Conservation (phyloP, 2,888 invertebrate species). For the Leptinotarsa rubiginosa region DNA sequence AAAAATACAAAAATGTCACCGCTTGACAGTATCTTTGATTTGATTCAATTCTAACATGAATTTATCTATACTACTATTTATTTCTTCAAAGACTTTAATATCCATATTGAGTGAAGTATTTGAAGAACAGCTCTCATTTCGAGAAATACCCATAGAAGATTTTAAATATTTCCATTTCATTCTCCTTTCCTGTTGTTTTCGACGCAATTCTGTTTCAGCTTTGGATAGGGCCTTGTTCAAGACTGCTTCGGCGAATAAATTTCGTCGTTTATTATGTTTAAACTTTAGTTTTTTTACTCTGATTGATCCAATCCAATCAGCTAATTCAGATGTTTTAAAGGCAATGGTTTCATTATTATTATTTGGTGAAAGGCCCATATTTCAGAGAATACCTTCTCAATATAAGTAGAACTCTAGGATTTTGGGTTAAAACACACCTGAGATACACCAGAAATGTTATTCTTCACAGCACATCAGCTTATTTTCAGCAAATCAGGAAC, state of each 20-base stretch:
- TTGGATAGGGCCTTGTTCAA: slow-evolving; percentile 71
- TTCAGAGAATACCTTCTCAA: slow-evolving; percentile 51
- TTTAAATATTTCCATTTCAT: slow-evolving; percentile 69
- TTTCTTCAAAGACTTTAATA: slow-evolving; percentile 67
- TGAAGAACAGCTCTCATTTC: slow-evolving; percentile 37
- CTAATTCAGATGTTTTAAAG: slow-evolving; percentile 69
- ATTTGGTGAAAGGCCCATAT: slow-evolving; percentile 51
- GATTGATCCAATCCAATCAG: slow-evolving; percentile 75
- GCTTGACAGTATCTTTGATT: slow-evolving; percentile 68
- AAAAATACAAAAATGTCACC: slow-evolving; percentile 53
- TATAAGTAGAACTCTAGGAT: slow-evolving; percentile 40
- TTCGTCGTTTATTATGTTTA: slow-evolving; percentile 71
- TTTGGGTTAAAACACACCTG: slow-evolving; percentile 56
- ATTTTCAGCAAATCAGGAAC: slow-evolving; percentile 5
- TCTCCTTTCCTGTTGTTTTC: slow-evolving; percentile 74
- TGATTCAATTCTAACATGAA: slow-evolving; percentile 75
- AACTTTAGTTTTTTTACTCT: slow-evolving; percentile 72
- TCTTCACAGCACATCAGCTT: slow-evolving; percentile 20
- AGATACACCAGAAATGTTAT: slow-evolving; percentile 25
- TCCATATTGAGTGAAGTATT: slow-evolving; percentile 49
- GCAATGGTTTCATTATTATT: slow-evolving; percentile 30
- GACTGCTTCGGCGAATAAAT: slow-evolving; percentile 75
- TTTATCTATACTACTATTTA: slow-evolving; percentile 72
- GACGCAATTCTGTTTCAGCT: slow-evolving; percentile 72
- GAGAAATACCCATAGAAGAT: slow-evolving; percentile 45